phyloP scores from a whole-genome alignment of 2,888 invertebrate species.

The Listrodromus nycthemerus region DNA sequence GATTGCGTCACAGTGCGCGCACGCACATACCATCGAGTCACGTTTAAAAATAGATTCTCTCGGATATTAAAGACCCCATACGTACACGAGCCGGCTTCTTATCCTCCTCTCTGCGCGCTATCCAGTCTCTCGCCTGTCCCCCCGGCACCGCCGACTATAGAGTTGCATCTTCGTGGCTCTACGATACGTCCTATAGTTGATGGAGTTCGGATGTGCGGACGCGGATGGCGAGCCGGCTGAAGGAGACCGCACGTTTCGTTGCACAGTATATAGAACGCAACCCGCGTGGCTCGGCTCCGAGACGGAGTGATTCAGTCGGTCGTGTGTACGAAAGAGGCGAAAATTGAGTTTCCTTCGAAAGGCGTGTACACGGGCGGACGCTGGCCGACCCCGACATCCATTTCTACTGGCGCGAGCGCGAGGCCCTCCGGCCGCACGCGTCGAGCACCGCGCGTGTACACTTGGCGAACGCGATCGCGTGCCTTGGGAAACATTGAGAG shows the following conservation, averaged over 20 bases:
- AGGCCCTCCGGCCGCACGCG: not conserved
- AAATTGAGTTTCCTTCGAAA: constrained; percentile 66
- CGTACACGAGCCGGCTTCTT: constrained; percentile 57
- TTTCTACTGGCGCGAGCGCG: constrained; percentile 50
- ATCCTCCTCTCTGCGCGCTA: constrained; percentile 57
- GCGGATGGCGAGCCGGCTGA: not conserved
- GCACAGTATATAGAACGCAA: constrained; percentile 1
- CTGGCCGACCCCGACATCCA: constrained; percentile 67
- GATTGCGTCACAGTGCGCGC: constrained; percentile 80
- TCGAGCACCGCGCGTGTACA: constrained; percentile 15
- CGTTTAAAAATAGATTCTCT: constrained; percentile 82
- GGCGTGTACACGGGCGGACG: constrained; percentile 16
- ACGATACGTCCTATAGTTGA: constrained; percentile 15
- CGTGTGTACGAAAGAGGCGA: constrained; percentile 58
- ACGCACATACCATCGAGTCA: constrained; percentile 80
- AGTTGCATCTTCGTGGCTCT: constrained; percentile 59
- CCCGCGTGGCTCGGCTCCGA: constrained; percentile 53
- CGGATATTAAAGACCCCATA: constrained; percentile 79
- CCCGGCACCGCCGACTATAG: constrained; percentile 35
- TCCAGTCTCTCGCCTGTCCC: not conserved
- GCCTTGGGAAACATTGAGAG: constrained; percentile 36
- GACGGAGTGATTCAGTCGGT: constrained; percentile 54
- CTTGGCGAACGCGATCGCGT: constrained; percentile 27
- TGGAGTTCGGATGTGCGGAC: constrained; percentile 19
- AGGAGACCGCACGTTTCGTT: constrained; percentile 11